A percentile compares a stretch with the other conserved stretches of the same genome.
phyloP scores from a whole-genome alignment of 2,888 invertebrate genomes.

The Cryptophagus acutangulus region DNA sequence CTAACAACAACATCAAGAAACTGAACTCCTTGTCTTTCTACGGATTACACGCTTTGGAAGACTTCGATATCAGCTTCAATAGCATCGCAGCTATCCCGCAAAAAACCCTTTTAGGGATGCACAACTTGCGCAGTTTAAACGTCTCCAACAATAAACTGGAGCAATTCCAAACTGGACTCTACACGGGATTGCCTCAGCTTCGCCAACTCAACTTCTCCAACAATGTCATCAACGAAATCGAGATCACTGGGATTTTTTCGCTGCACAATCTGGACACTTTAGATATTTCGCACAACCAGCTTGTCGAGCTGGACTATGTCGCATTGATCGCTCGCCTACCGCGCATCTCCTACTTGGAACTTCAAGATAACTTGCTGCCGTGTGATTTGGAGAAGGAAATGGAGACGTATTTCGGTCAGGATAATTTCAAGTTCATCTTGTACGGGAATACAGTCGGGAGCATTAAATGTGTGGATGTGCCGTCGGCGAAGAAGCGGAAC shows the following conservation, averaged over 20 bases:
- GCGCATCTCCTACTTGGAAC: conserved; percentile 34
- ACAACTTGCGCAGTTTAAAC: conserved; percentile 33
- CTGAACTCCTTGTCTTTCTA: conserved; percentile 33
- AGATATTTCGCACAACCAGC: conserved; percentile 40
- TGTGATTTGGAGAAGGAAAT: conserved; percentile 42
- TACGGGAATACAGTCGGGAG: conserved; percentile 26
- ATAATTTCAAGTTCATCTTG: conserved; percentile 38
- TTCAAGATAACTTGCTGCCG: conserved; percentile 38
- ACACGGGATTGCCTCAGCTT: conserved; percentile 40
- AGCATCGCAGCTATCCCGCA: conserved; percentile 30
- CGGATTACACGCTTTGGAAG: conserved; percentile 35
- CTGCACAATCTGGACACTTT: conserved; percentile 40
- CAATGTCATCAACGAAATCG: conserved; percentile 33
- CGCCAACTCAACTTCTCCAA: conserved; percentile 38
- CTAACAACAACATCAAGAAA: conserved; percentile 34
- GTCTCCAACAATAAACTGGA: conserved; percentile 37
- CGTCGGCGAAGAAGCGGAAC: too few species aligned
- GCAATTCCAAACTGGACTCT: conserved; percentile 37
- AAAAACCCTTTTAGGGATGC: conserved; percentile 33
- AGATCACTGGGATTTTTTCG: conserved; percentile 38
- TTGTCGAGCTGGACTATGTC: conserved; percentile 41
- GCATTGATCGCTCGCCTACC: conserved; percentile 38
- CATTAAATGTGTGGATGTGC: too few species aligned
- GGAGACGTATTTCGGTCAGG: conserved; percentile 36
- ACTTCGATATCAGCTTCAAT: conserved; percentile 37